Evolutionary conservation across 2,797 vertebrate species (phyloP), one percentile per base, ranked within the genome.

Genomic region (Pseudochaenichthys georgianus): DNA sequence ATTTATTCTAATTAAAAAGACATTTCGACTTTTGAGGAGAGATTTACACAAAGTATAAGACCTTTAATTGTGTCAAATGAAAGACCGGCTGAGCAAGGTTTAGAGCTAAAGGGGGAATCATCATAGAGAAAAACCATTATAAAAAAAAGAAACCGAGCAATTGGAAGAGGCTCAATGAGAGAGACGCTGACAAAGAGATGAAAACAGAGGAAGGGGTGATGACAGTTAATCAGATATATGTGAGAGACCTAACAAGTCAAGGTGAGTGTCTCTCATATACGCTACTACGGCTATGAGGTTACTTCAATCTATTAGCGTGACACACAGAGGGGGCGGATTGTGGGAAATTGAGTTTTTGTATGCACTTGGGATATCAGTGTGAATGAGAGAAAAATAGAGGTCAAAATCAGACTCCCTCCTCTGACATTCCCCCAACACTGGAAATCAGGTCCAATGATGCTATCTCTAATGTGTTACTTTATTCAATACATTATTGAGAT

Each of bases 191-290:
- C 34, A 68, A 54, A 41, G 65, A 57, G 58, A 80, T 66, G 46
- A 75, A 78, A 73, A 57, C 19, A 43, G 11, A 68, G 13, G 65
- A 51, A 61, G 15, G 16, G 68, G 87, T 78, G 89, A 85, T 92
- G 92, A 90, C 89, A 92, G 90, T 62, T 90, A 87, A 90, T 93
- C 89, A 84, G 63, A 63, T 50, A 73, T 79, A 80, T 87, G 88
- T 79, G 73, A 83, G 81, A 67, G 48, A 82, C 53, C 28, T 38
- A 38, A 43, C 79, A 61, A 79, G 77, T 76, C 73, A 87, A 86
- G 83, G 75, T 87, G 68, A 88, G 59, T 10, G 13, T 81, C 75
- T 46, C 57, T 61, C 69, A 75, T 73, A 83, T 46, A 54, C 34
- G 4, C 46, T 58, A 42, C 71, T 11, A 41, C 77, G 31, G 59